Conservation (phyloP, 1,140 invertebrate genomes). For the Melitaea cinxia region DNA sequence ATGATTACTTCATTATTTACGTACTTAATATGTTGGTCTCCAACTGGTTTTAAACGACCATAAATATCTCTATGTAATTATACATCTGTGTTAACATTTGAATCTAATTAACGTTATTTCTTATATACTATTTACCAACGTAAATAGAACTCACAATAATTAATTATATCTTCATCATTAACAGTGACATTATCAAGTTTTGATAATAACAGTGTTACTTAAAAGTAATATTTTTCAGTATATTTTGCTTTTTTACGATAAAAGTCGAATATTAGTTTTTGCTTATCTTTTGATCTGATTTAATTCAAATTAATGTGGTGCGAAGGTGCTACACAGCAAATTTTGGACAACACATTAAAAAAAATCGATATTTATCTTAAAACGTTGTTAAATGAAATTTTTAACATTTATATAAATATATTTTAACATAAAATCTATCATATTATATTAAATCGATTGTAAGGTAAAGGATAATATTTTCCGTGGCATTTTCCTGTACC, state of each 20-base stretch:
- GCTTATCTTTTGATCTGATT: constrained; percentile 1
- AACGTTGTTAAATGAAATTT: neutral
- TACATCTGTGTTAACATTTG: constrained; percentile 30
- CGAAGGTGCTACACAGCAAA: neutral
- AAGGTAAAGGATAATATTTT: neutral
- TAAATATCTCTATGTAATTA: constrained; percentile 29
- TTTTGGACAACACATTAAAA: neutral
- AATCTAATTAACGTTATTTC: constrained; percentile 1
- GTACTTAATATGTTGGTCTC: constrained; percentile 76
- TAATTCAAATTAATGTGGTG: neutral
- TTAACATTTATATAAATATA: constrained; percentile 9
- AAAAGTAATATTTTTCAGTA: neutral
- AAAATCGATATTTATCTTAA: neutral
- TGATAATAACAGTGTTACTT: neutral
- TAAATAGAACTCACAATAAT: neutral
- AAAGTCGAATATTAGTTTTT: no score
- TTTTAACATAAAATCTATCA: constrained; percentile 3
- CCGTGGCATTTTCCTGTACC: constrained; percentile 22
- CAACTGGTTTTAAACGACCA: constrained; percentile 23
- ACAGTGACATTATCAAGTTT: no score
- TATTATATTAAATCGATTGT: constrained; percentile 4
- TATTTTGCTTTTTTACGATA: neutral
- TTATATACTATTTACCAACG: neutral
- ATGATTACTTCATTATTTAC: constrained; percentile 69
- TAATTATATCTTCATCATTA: no score